These are phyloP conservation scores for Poecile atricapillus DNA, from an alignment of 2,113 vertebrate species.

Conservation along the genomic window DNA sequence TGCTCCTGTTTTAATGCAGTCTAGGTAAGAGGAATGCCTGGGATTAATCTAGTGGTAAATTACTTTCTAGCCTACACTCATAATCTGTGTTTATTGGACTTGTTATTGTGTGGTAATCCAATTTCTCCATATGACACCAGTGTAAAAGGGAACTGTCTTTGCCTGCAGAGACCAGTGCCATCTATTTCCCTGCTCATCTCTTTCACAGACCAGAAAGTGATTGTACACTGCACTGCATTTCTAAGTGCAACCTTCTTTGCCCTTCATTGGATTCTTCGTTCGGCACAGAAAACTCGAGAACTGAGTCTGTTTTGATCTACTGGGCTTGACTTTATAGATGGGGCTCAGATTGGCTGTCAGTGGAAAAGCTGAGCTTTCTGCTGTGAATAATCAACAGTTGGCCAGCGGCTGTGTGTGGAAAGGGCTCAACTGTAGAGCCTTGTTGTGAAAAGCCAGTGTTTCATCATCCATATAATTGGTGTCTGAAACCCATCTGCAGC, in stretches of 20 bases:
- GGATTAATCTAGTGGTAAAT: neutral
- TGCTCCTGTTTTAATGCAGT: neutral
- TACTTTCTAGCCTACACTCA: neutral
- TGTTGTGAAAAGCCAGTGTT: neutral
- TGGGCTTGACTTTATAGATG: neutral
- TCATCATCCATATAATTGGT: neutral
- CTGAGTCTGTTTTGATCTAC: neutral
- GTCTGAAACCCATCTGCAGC: constrained; percentile 17
- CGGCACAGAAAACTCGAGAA: neutral
- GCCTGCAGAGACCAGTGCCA: neutral
- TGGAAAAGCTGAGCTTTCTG: neutral
- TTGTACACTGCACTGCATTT: neutral
- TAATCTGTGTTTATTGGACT: neutral
- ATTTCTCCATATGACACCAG: neutral
- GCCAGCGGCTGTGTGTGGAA: neutral
- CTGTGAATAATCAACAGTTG: neutral
- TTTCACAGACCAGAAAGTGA: neutral
- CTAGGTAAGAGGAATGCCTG: neutral
- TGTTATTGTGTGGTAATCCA: neutral
- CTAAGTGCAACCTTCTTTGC: neutral
- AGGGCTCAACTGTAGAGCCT: neutral
- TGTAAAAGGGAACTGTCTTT: neutral
- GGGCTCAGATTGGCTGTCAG: neutral
- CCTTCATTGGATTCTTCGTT: neutral
- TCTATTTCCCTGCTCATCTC: neutral